Conservation (phyloP, 2,797 vertebrate species). For the Pseudomugil tenellus region DNA sequence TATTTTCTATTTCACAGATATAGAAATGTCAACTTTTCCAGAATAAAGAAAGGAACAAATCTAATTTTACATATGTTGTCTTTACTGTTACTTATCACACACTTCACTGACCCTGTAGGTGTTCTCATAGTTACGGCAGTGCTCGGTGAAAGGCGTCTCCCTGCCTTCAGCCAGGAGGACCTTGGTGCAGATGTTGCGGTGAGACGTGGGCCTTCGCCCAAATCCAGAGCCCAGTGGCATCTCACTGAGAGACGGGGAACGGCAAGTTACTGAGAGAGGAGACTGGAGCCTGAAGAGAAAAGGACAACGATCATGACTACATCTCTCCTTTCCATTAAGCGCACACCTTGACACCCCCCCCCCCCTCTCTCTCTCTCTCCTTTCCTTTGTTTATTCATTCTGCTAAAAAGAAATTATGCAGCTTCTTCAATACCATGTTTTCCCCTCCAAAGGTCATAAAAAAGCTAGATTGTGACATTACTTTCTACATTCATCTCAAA, state of each 20-base stretch:
- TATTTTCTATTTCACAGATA: neutral
- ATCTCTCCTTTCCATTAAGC: neutral
- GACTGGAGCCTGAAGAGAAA: slow-evolving; percentile 75
- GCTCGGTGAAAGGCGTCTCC: slow-evolving; percentile 88
- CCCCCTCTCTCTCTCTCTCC: neutral
- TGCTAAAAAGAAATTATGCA: no score
- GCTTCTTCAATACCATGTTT: no score
- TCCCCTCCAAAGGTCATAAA: no score
- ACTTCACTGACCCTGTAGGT: slow-evolving; percentile 85
- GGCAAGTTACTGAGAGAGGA: slow-evolving; percentile 82
- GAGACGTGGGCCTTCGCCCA: slow-evolving; percentile 85
- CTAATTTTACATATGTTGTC: neutral
- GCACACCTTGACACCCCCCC: neutral
- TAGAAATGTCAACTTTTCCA: neutral
- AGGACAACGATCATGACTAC: neutral
- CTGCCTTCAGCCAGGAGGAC: slow-evolving; percentile 89
- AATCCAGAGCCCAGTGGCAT: slow-evolving; percentile 80
- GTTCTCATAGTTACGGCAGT: slow-evolving; percentile 90
- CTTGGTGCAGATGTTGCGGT: slow-evolving; percentile 92
- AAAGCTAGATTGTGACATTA: neutral
- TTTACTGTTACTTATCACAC: neutral
- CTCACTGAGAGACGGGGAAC: slow-evolving; percentile 80
- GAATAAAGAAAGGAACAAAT: neutral
- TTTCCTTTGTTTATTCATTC: no score
- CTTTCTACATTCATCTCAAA: neutral